A percentile compares a stretch with the other conserved stretches of the same genome.
Conservation (phyloP, 2,797 vertebrate genomes). For the Australoheros facetus region DNA sequence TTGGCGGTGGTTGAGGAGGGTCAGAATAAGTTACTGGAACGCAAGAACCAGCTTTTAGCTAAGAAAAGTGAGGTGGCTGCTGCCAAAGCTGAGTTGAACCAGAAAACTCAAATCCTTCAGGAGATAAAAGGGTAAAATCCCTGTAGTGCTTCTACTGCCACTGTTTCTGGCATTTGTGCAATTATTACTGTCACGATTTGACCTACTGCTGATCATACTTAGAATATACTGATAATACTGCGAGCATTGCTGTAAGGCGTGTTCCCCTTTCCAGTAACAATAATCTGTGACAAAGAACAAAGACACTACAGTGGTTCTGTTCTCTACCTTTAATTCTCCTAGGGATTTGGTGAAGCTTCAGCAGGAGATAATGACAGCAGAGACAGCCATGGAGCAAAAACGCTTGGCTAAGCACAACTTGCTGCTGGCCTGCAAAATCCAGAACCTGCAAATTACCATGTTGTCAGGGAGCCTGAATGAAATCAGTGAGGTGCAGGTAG, state of each 20-base stretch:
- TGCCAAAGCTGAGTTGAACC: conserved; percentile 83
- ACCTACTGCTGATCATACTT: neutral
- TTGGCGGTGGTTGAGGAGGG: conserved; percentile 79
- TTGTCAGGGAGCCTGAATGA: conserved; percentile 87
- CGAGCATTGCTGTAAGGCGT: neutral
- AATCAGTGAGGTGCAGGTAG: conserved; percentile 89
- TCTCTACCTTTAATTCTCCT: neutral
- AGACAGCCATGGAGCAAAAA: conserved; percentile 86
- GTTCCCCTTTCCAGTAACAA: neutral
- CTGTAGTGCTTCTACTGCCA: neutral
- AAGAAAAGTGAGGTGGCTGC: conserved; percentile 78
- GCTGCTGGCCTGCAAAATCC: conserved; percentile 90
- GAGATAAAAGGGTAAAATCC: conserved; percentile 82
- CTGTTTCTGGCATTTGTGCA: neutral
- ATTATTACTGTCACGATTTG: neutral
- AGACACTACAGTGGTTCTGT: too few relatives aligned
- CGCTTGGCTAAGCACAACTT: conserved; percentile 87
- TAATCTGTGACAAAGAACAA: neutral
- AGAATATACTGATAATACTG: too few relatives aligned
- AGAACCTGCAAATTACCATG: conserved; percentile 82
- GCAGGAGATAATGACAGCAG: conserved; percentile 79
- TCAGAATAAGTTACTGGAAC: conserved; percentile 74
- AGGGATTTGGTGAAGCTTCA: conserved; percentile 87
- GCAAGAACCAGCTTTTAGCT: conserved; percentile 74
- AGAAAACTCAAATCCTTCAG: conserved; percentile 76